Evolutionary conservation across 1,140 invertebrate species (phyloP), one percentile per base, ranked within the genome.

Genomic region (Pantala flavescens): DNA sequence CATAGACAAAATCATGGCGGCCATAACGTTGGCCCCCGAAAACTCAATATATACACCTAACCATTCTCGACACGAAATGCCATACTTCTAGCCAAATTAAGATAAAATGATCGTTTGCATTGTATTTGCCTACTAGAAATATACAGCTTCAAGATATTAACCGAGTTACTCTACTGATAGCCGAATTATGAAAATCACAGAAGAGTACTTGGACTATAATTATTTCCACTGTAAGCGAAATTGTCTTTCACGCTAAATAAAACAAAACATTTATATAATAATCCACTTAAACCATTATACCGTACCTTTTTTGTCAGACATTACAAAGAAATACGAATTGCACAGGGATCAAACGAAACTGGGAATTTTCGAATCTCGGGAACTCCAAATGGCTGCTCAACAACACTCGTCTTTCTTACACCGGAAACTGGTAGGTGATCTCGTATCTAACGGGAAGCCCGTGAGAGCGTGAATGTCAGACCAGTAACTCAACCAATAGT

Each of bases 261-360:
- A 63, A 63, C 49, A 63, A 63, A 63, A 63, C n/a, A 63, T 63
- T 63, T 63, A 21, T 63, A 63, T 21, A 63, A 19, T 63, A 63
- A 19, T 63, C 49, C 49, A 63, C 49, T 63, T 63, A 63, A 63
- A 21, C 49, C 49, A 72, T n/a, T 42, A 72, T 72, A 72, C 71
- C 19, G 19, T 72, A 72, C 71, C 71, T 72, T 72, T 72, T 42
- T 72, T 72, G 71, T 72, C 71, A 28, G 71, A 72, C 71, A 72
- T 72, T 28, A 72, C 71, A 28, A 72, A 28, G 19, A 42, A 23
- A 24, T 24, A 24, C 42, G 24, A 24, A 11, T 63, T 21, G 49
- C 14, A 21, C 49, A 7, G 49, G 49, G 49, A 7, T 19, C 49
- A 63, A 63, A 63, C n/a, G 49, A 19, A 19, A 63, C 14, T 19